phyloP scores from a whole-genome alignment of 2,888 invertebrate genomes.

The Apotomis betuletana region DNA sequence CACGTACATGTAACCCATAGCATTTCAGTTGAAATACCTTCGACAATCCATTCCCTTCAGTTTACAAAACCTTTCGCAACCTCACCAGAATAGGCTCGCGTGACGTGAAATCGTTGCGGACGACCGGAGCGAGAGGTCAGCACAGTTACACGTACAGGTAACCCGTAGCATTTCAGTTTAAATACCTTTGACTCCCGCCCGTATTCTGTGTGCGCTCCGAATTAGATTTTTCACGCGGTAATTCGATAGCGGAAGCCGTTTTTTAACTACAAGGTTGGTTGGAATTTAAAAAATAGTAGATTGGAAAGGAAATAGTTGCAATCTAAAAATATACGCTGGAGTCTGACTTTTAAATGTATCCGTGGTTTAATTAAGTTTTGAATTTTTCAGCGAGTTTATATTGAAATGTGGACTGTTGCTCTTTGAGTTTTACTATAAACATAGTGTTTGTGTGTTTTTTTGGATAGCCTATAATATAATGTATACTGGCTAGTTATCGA shows the following conservation, averaged over 20 bases:
- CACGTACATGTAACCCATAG: slow-evolving; percentile 17
- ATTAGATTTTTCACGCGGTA: slow-evolving; percentile 36
- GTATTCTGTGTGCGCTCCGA: slow-evolving; percentile 29
- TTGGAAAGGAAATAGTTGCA: slow-evolving; percentile 6
- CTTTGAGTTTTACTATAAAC: not conserved
- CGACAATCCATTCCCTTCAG: slow-evolving; percentile 8
- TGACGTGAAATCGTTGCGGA: slow-evolving; percentile 45
- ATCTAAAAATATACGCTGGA: not conserved
- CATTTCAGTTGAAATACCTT: slow-evolving; percentile 42
- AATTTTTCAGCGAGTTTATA: not conserved
- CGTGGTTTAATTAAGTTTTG: not conserved
- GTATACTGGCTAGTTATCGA: no score
- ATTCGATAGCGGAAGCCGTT: slow-evolving; percentile 24
- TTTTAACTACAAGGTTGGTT: slow-evolving; percentile 19
- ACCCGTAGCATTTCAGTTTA: slow-evolving; percentile 39
- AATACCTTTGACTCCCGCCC: slow-evolving; percentile 31
- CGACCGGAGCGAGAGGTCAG: slow-evolving; percentile 43
- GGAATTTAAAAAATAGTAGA: slow-evolving; percentile 14
- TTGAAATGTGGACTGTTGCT: not conserved
- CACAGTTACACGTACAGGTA: slow-evolving; percentile 24
- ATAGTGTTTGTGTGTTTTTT: no score
- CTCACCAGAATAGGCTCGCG: slow-evolving; percentile 34
- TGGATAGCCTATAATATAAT: no score
- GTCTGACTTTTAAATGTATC: not conserved
- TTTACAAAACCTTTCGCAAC: no score